Evolutionary conservation across 2,888 invertebrate genomes (phyloP).

Genomic region (Nomada goodeniana): DNA sequence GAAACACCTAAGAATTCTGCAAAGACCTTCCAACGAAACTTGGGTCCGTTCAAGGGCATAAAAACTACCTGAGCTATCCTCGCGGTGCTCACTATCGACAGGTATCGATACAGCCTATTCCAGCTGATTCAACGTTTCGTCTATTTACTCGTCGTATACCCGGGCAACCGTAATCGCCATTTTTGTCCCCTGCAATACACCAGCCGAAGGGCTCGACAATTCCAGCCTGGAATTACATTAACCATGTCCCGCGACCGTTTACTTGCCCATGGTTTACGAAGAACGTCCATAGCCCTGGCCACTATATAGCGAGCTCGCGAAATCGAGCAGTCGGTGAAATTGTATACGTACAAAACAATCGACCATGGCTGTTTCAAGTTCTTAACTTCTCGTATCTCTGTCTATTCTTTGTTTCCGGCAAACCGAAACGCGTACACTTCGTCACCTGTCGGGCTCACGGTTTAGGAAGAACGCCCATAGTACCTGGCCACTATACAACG

Average conservation of each 20-base stretch:
- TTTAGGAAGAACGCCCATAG: too few species aligned
- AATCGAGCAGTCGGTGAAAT: too few species aligned
- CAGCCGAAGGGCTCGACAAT: slow-evolving; percentile 5
- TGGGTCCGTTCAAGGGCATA: neutral
- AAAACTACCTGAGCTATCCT: slow-evolving; percentile 4
- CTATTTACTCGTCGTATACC: neutral
- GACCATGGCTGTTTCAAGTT: too few species aligned
- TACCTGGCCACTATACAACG: too few species aligned
- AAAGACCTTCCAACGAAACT: neutral
- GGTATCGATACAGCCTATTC: neutral
- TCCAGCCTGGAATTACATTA: slow-evolving; percentile 48
- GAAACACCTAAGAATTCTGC: neutral
- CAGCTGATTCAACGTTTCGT: neutral
- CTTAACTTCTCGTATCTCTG: too few species aligned
- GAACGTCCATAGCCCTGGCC: too few species aligned
- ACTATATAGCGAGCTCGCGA: too few species aligned
- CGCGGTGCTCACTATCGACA: neutral
- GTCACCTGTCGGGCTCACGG: too few species aligned
- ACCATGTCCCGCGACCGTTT: slow-evolving; percentile 20
- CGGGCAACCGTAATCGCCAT: neutral
- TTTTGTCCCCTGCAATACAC: neutral
- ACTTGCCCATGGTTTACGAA: slow-evolving; percentile 3
- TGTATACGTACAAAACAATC: too few species aligned
- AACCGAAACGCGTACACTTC: too few species aligned
- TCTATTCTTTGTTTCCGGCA: too few species aligned